These are phyloP conservation scores for Zootermopsis nevadensis DNA, from an alignment of 2,888 invertebrate genomes.

Conservation along the genomic window DNA sequence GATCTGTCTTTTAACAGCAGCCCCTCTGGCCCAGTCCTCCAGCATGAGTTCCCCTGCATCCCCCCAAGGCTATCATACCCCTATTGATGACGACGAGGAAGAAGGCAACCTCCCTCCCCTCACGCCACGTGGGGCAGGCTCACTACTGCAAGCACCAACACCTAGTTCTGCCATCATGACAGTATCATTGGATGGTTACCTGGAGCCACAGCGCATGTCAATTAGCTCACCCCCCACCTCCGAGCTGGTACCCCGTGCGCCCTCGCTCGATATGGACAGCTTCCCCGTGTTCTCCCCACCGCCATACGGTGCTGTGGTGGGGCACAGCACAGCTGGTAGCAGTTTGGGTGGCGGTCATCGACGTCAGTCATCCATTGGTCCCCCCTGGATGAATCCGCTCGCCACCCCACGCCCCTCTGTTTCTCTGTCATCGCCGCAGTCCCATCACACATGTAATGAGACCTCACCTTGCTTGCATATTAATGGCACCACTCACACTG, in stretches of 20 bases:
- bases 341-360: constrained; percentile 55
- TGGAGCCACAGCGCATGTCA: constrained; percentile 86
- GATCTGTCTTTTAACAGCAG: constrained; percentile 42
- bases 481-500: too few relatives aligned
- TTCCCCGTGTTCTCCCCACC: constrained; percentile 89
- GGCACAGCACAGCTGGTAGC: constrained; percentile 57
- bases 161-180: constrained; percentile 88
- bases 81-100: constrained; percentile 69
- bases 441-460: constrained; percentile 89
- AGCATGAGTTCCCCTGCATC: constrained; percentile 69
- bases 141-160: constrained; percentile 63
- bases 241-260: constrained; percentile 70
- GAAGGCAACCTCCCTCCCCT: constrained; percentile 59
- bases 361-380: constrained; percentile 64
- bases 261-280: constrained; percentile 79
- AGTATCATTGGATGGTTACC: constrained; percentile 85
- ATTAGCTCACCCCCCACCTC: constrained; percentile 83
- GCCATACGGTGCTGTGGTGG: constrained; percentile 68
- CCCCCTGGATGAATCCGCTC: constrained; percentile 66
- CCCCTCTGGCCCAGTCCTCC: constrained; percentile 52
- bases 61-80: constrained; percentile 82
- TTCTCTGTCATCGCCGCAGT: constrained; percentile 81
- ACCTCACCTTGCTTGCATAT: not conserved
- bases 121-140: constrained; percentile 67
- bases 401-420: constrained; percentile 78